Conservation (phyloP, 2,888 invertebrate genomes). For the Siphlonurus alternatus region DNA sequence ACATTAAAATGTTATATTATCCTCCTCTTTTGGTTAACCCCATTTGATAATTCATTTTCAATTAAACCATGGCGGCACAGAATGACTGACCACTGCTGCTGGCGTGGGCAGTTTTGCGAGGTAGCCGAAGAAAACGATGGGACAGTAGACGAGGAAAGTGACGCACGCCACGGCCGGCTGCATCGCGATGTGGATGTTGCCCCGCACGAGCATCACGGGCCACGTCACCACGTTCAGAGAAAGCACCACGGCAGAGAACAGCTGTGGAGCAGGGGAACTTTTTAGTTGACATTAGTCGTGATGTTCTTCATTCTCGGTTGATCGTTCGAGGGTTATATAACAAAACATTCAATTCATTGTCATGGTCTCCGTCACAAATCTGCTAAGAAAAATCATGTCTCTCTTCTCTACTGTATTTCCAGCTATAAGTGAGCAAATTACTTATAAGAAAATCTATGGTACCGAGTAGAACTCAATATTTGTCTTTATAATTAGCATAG, state of each 20-base stretch:
- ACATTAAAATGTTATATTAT: too few species aligned
- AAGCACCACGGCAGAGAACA: conserved; percentile 6
- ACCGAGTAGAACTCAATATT: too few species aligned
- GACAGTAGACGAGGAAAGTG: conserved; percentile 20
- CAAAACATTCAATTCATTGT: not conserved
- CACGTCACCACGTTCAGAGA: conserved; percentile 3
- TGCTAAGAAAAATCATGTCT: too few species aligned
- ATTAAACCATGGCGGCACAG: too few species aligned
- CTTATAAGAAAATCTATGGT: too few species aligned
- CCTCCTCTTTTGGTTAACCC: too few species aligned
- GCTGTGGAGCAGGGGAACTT: not conserved
- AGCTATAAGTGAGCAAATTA: too few species aligned
- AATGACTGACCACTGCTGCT: not conserved
- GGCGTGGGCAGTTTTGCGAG: conserved; percentile 21
- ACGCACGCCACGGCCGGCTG: conserved; percentile 22
- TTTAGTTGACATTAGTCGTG: not conserved
- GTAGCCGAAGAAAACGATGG: conserved; percentile 21
- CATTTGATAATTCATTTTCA: too few species aligned
- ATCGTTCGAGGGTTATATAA: not conserved
- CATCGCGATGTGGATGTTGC: conserved; percentile 13
- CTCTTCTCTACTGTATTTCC: too few species aligned
- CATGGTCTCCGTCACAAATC: too few species aligned
- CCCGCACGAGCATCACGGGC: conserved; percentile 7
- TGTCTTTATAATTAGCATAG: too few species aligned
- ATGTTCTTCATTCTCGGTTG: not conserved